Conservation (phyloP, 2,888 invertebrate genomes). For the Drosophila flavopinicola region DNA sequence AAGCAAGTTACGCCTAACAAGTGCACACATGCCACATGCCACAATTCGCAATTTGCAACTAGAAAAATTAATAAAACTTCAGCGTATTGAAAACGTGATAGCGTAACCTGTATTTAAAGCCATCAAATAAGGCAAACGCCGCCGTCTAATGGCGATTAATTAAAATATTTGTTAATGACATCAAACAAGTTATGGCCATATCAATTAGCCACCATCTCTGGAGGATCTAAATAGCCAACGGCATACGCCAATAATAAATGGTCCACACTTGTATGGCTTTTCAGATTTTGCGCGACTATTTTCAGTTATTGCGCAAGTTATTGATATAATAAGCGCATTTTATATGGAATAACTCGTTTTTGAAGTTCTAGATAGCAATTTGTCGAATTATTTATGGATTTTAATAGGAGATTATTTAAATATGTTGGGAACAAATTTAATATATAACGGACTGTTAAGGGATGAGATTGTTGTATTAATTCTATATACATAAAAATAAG, state of each 20-base stretch:
- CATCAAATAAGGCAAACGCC: slow-evolving; percentile 25
- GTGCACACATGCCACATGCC: slow-evolving; percentile 39
- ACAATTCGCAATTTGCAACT: slow-evolving; percentile 20
- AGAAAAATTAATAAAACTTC: slow-evolving; percentile 23
- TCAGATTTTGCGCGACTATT: slow-evolving; percentile 16
- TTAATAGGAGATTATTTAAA: too few species aligned
- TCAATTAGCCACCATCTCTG: slow-evolving; percentile 38
- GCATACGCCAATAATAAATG: slow-evolving; percentile 21
- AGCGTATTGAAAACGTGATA: slow-evolving; percentile 49
- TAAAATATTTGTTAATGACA: slow-evolving; percentile 72
- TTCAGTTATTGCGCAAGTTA: slow-evolving; percentile 15
- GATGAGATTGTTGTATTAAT: too few species aligned
- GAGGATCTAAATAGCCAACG: slow-evolving; percentile 20
- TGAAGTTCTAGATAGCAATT: too few species aligned
- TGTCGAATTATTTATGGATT: too few species aligned
- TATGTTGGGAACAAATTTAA: too few species aligned
- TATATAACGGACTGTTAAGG: too few species aligned
- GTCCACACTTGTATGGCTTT: slow-evolving; percentile 2
- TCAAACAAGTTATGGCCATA: slow-evolving; percentile 48
- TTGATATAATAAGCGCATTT: neutral
- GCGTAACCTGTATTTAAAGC: slow-evolving; percentile 59
- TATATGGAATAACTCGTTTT: neutral
- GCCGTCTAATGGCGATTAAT: slow-evolving; percentile 67
- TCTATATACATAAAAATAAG: too few species aligned
- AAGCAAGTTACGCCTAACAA: slow-evolving; percentile 66